phyloP scores from a whole-genome alignment of 2,113 vertebrate genomes.

The Lepus europaeus region DNA sequence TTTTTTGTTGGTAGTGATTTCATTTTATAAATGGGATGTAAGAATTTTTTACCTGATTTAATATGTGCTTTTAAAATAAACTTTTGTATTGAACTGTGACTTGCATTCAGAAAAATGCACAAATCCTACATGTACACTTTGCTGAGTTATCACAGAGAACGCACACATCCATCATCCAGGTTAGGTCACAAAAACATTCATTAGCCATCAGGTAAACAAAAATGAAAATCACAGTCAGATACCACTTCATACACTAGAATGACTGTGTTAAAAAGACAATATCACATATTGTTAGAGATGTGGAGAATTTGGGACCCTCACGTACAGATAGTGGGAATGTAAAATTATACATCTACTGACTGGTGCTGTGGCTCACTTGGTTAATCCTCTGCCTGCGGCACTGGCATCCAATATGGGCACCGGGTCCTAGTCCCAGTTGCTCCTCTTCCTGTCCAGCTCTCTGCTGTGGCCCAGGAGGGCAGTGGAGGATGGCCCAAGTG shows the following conservation, averaged over 20 bases:
- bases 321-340: too few species aligned
- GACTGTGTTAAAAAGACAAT: not conserved
- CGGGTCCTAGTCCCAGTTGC: too few species aligned
- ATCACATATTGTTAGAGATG: not conserved
- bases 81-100: not conserved
- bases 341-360: too few species aligned
- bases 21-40: constrained; percentile 25
- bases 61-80: constrained; percentile 21
- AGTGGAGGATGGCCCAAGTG: too few species aligned
- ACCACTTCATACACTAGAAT: not conserved
- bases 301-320: not conserved
- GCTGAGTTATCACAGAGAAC: not conserved
- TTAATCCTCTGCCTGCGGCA: too few species aligned
- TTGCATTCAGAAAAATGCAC: not conserved
- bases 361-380: too few species aligned
- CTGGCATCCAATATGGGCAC: too few species aligned
- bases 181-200: not conserved
- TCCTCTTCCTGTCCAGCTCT: too few species aligned
- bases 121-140: not conserved
- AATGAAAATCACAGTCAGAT: not conserved
- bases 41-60: not conserved
- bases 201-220: not conserved
- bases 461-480: too few species aligned
- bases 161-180: not conserved
- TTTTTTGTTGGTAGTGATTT: not conserved